Base-by-base conservation (phyloP, 2,888 invertebrate species). In the Tenthredo scrophulariae region DNA sequence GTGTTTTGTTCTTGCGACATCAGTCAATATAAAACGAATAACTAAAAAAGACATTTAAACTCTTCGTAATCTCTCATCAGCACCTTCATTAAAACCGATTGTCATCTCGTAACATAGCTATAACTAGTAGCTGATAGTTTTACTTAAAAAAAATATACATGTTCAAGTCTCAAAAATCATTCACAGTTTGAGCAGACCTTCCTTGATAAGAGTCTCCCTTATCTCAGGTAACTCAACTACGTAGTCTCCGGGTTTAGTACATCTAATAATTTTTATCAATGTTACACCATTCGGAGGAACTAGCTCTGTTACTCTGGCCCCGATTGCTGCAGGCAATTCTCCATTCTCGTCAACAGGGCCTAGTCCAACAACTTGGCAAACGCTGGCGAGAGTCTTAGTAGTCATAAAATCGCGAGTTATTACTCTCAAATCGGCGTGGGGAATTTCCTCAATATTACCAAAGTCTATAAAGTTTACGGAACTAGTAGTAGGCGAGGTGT, bases 331-430 rank as follows among this genome's bases (percentile, higher is more conserved):
- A 40, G 89, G 84, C 74, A 88, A 85, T 9, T 85, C 7, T 0
- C 80, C 87, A 6, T 86, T 33, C 1, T 62, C 22, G 5, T 87
- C 74, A 2, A 54, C 62, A 10, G 88, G 87, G 9, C 67, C 70
- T 33, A 83, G 18, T 7, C 67, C 67, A 43, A 85, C 74, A 22
- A 92, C 65, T 0, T 43, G 67, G 62, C 92, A 93, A 13, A 91
- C 54, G 29, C 46, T 87, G 1, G 88, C 91, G 46, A 91, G 85
- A 0, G 90, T 86, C 46, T 85, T 43, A 0, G 91, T 87, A 1
- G 85, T 85, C 26, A 91, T 85, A 84, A 93, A 93, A 29, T 93
- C 93, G 85, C 90, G 89, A 0, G 90, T 88, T 88, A 93, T 93
- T 26, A 88, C 84, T 62, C 93, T 87, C 5, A 93, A 91, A 58